Evolutionary conservation across 1,140 invertebrate genomes (phyloP), one percentile per base, ranked within the genome.

Genomic region (Caerostris extrusa): DNA sequence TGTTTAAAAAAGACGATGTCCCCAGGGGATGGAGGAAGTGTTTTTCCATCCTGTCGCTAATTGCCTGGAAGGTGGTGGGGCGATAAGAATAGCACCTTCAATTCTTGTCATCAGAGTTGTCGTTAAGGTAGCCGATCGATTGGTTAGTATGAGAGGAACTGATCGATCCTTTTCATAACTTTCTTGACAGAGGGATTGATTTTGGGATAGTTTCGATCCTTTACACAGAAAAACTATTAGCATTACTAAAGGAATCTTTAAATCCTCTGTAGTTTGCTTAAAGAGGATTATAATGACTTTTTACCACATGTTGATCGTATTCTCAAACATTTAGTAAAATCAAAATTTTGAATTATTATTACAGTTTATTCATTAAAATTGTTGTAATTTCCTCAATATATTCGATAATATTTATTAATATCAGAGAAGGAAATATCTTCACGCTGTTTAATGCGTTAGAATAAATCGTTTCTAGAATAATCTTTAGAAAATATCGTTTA

Each of bases 51-150:
- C 53, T 53, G 64, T 57, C 87, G 53, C 87, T 90, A 90, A 90
- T 90, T 90, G 87, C 87, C 87, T 90, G 87, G 87, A 71, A 90
- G 53, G 64, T 69, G 64, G 67, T 50, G 2, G 67, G 53, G 67
- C 10, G 87, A 71, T 90, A 90, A 90, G 87, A 71, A 90, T 50
- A 53, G 56, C n/a, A 57, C 53, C 67, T 90, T 90, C 67, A 90
- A 69, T 90, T 71, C 56, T 55, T 71, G 87, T 90, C 87, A 90
- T 90, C 61, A 71, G 67, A 57, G 56, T 55, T 90, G 87, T 90
- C 87, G 64, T 90, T 90, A 90, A 71, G 87, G 87, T 58, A 8
- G 87, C 57, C 34, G 55, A 90, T 90, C 87, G 87, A 90, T 71
- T 71, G 7, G 61, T 10, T 10, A 19, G 61, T 56, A 3, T 53